Evolutionary conservation across 2,888 invertebrate genomes (phyloP).

Genomic region (Epinotia demarniana): DNA sequence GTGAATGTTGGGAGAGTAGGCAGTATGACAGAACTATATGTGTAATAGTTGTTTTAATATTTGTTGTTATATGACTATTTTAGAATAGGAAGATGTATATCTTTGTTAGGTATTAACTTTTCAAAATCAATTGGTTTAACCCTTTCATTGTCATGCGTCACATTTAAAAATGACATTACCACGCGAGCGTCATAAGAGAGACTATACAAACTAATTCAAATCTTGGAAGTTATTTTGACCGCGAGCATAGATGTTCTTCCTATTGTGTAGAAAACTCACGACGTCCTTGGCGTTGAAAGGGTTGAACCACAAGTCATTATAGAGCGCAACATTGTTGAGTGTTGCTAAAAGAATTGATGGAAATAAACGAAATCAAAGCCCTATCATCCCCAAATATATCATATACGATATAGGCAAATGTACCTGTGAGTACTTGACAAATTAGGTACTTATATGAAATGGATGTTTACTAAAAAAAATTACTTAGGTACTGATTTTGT

Average conservation of each 20-base stretch:
- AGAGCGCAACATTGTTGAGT: background rate
- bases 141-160: background rate
- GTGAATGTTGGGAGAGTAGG: constrained; percentile 47
- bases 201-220: background rate
- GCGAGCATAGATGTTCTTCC: background rate
- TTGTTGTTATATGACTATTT: constrained; percentile 41
- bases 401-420: too few species aligned
- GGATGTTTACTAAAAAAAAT: too few species aligned
- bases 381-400: too few species aligned
- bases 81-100: constrained; percentile 27
- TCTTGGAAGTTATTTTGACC: background rate
- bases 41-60: constrained; percentile 39
- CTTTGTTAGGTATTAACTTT: constrained; percentile 32
- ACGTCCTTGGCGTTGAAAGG: background rate
- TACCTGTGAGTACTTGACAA: too few species aligned
- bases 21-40: constrained; percentile 29
- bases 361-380: background rate
- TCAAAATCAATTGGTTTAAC: constrained; percentile 11
- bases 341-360: background rate
- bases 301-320: background rate
- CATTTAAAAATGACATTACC: background rate
- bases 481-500: too few species aligned
- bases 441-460: too few species aligned
- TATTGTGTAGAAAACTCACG: background rate
- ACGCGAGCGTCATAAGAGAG: background rate